A percentile compares a stretch with the other conserved stretches of the same genome.
These are phyloP conservation scores for Paramormyrops kingsleyae DNA, from an alignment of 2,113 vertebrate species.

Conservation along the genomic window DNA sequence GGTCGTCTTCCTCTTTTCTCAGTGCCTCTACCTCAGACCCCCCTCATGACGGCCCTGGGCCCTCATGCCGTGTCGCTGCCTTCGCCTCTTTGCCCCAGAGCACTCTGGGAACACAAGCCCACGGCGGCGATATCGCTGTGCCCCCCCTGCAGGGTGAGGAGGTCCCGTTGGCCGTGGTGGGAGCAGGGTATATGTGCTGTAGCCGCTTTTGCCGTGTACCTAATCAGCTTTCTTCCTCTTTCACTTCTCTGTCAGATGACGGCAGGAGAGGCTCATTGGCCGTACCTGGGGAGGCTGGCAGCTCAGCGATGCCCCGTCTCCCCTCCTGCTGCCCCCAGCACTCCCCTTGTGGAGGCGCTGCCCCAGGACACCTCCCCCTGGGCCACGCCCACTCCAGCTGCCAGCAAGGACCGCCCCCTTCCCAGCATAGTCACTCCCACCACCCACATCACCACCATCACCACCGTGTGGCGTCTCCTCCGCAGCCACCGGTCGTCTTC, in stretches of 20 bases:
- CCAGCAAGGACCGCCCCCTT: conserved; percentile 72
- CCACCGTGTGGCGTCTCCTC: conserved; percentile 75
- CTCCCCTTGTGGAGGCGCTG: conserved; percentile 84
- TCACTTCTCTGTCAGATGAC: conserved; percentile 63
- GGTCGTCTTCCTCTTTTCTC: conserved; percentile 64
- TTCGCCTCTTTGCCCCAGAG: conserved; percentile 64
- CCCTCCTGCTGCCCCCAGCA: conserved; percentile 97
- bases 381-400: conserved; percentile 83
- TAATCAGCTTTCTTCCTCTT: conserved; percentile 23
- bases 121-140: conserved; percentile 56
- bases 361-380: conserved; percentile 75
- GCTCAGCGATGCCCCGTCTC: conserved; percentile 85
- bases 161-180: background rate
- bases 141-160: conserved; percentile 71
- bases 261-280: conserved; percentile 68
- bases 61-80: conserved; percentile 71
- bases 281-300: conserved; percentile 63
- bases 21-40: conserved; percentile 88
- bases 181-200: background rate
- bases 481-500: conserved; percentile 71
- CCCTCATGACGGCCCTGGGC: conserved; percentile 67
- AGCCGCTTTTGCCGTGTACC: background rate
- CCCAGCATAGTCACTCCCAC: conserved; percentile 68
- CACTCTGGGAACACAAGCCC: conserved; percentile 58
- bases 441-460: conserved; percentile 88